These are phyloP conservation scores for Mastomys natalensis DNA, from an alignment of 2,113 vertebrate genomes.

Conservation along the genomic window DNA sequence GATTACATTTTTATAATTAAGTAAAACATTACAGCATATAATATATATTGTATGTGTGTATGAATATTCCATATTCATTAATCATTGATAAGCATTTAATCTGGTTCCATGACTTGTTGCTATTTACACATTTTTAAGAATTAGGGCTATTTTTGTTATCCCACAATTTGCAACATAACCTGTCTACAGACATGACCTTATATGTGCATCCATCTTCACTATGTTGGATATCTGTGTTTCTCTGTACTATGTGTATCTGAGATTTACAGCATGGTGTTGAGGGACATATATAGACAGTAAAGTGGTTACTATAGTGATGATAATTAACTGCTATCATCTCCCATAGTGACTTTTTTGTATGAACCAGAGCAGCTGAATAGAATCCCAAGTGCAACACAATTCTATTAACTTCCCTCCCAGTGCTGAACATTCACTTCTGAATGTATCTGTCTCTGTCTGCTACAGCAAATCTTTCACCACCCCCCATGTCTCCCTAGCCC, in stretches of 20 bases:
- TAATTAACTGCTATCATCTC: not conserved
- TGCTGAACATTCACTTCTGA: not conserved
- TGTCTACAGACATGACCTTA: not conserved
- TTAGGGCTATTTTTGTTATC: not conserved
- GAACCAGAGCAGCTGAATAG: not conserved
- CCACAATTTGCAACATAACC: not conserved
- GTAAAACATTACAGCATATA: not conserved
- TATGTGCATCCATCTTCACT: not conserved
- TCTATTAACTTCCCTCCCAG: not conserved
- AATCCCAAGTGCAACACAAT: not conserved
- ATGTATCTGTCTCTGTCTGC: not conserved
- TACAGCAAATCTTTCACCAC: not conserved
- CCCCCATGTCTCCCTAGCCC: accelerated
- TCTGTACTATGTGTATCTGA: not conserved
- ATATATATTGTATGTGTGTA: no score
- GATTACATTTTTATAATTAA: not conserved
- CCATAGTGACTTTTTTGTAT: not conserved
- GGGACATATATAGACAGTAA: not conserved
- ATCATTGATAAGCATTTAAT: not conserved
- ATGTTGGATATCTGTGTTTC: not conserved
- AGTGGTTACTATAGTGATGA: not conserved
- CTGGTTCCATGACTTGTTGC: not conserved
- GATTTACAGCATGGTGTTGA: not conserved
- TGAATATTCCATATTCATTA: not conserved
- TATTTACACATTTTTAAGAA: not conserved